These are phyloP conservation scores for Ostrea denselamellosa DNA, from an alignment of 1,140 invertebrate genomes.

Conservation along the genomic window DNA sequence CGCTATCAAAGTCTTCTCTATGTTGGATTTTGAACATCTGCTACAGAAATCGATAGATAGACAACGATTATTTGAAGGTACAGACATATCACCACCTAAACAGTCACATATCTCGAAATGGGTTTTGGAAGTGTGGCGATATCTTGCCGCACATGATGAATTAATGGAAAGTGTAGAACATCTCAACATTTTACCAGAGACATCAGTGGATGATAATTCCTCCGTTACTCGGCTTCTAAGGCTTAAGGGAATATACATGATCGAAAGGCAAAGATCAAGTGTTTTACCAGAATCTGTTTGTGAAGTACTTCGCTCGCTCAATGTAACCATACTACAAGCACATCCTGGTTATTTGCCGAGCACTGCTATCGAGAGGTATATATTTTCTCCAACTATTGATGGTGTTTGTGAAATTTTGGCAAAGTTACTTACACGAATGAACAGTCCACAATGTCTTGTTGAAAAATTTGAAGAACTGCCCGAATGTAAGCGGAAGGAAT, in stretches of 20 bases:
- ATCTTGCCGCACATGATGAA: background rate
- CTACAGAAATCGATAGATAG: background rate
- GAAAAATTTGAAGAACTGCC: background rate
- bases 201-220: background rate
- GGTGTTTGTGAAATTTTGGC: conserved; percentile 1
- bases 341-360: background rate
- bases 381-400: background rate
- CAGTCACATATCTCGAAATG: background rate
- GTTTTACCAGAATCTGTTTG: background rate
- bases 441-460: background rate
- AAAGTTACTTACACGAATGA: background rate
- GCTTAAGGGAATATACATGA: background rate
- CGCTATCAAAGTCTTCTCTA: background rate
- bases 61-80: background rate
- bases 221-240: background rate
- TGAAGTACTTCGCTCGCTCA: background rate
- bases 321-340: background rate
- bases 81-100: background rate
- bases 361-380: background rate
- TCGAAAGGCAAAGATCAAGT: background rate
- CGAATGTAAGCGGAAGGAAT: background rate
- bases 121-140: background rate
- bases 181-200: conserved; percentile 1
- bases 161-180: background rate
- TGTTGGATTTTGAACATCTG: background rate